Evolutionary conservation across 2,797 vertebrate species (phyloP), one percentile per base, ranked within the genome.

Genomic region (Gymnoscopelus braueri): DNA sequence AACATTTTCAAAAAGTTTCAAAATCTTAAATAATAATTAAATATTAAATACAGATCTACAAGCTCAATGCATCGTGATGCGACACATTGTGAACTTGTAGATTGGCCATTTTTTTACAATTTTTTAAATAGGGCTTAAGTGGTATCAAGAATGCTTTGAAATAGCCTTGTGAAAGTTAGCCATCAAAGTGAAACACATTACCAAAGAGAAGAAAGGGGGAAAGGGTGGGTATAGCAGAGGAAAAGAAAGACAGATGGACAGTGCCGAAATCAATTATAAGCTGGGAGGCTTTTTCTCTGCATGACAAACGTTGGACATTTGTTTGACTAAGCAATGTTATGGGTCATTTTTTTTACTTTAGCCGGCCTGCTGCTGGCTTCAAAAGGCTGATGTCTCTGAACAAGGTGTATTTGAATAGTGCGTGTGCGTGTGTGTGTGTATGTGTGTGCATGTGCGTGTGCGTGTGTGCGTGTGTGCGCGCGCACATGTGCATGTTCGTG

Each of bases 391-490:
- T 56, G 44, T 56, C 35, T 72, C 53, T 44, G 35, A 54, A 51
- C n/a, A 13, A 58, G 62, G 58, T 19, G 19, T 19, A 19, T 19
- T 19, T 19, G 19, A 19, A 19, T n/a, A n/a, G n/a, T 19, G 47
- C 23, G 29, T 60, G 53, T 66, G 72, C 29, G 66, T 55, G n/a
- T 66, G 50, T 60, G 26, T 65, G 39, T 60, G 57, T 66, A 32
- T 60, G 44, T 65, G 60, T 67, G 57, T 51, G 51, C 60, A 19
- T 57, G 63, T 54, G 62, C 5, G 24, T 29, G 35, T 48, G 35
- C 19, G 32, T 57, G 11, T 23, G 51, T 50, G 2, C 1, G 32
- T 44, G 35, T 23, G 63, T 11, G 8, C n/a, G n/a, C n/a, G n/a
- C n/a, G n/a, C n/a, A n/a, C n/a, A n/a, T n/a, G n/a, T n/a, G n/a